These are phyloP conservation scores for Platypus cylindrus DNA, from an alignment of 2,888 invertebrate genomes.

Conservation along the genomic window DNA sequence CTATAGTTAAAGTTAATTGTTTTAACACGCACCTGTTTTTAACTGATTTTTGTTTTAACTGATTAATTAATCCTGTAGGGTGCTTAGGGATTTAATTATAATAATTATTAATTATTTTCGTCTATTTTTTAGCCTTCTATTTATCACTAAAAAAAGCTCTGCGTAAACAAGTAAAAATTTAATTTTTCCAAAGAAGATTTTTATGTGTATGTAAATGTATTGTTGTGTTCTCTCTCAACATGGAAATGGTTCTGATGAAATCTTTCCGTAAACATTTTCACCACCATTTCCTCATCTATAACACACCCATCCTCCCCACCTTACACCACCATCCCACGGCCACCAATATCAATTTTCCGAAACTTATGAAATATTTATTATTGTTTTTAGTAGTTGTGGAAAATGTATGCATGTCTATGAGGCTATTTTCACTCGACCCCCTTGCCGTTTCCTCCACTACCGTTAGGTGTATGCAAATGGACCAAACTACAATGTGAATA, in stretches of 20 bases:
- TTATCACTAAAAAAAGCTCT: no score
- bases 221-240: constrained; percentile 7
- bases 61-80: no score
- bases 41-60: no score
- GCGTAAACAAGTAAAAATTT: no score
- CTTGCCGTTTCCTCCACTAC: constrained; percentile 13
- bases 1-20: constrained; percentile 2
- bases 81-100: no score
- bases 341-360: constrained; percentile 14
- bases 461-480: constrained; percentile 14
- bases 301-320: no score
- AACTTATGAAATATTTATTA: constrained; percentile 16
- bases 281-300: no score
- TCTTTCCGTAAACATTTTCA: no score
- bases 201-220: constrained; percentile 7
- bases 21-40: constrained; percentile 4
- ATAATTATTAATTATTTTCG: no score
- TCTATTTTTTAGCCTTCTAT: no score
- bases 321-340: neutral
- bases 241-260: constrained; percentile 9
- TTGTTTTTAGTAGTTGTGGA: constrained; percentile 14
- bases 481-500: constrained; percentile 11
- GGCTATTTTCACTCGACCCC: no score
- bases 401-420: no score
- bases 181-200: constrained; percentile 2